Evolutionary conservation across 2,888 invertebrate genomes (phyloP).

Genomic region (Orchestes rusci): DNA sequence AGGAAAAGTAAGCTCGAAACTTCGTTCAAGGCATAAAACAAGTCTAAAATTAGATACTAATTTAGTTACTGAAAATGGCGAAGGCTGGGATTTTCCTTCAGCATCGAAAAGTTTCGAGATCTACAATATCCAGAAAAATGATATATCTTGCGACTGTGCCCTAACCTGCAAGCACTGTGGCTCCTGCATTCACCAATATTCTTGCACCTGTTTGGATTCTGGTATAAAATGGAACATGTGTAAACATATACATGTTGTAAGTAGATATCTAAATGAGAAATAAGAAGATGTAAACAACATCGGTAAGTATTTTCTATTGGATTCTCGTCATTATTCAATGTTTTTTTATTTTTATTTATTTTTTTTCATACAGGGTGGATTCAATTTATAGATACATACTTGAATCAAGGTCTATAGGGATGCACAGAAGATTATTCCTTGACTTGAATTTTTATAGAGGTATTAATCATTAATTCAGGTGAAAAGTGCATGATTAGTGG

Average conservation of each 20-base stretch:
- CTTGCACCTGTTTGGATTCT: conserved; percentile 18
- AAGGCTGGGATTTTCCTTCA: conserved; percentile 13
- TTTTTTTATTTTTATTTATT: too few species aligned
- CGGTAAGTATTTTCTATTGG: too few species aligned
- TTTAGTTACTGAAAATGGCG: conserved; percentile 4
- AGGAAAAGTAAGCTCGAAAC: conserved; percentile 26
- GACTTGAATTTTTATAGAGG: too few species aligned
- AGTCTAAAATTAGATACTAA: conserved; percentile 4
- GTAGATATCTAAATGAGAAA: not conserved
- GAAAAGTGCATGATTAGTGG: too few species aligned
- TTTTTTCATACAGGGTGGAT: too few species aligned
- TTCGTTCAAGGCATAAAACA: conserved; percentile 13
- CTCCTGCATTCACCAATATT: conserved; percentile 17
- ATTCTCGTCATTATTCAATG: too few species aligned
- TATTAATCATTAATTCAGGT: too few species aligned
- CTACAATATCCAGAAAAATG: conserved; percentile 7
- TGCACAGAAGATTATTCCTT: too few species aligned
- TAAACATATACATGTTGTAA: conserved; percentile 6
- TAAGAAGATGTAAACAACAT: too few species aligned
- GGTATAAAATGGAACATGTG: conserved; percentile 1
- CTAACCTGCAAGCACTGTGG: conserved; percentile 14
- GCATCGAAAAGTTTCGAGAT: conserved; percentile 2
- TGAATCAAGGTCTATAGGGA: too few species aligned
- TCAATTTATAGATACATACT: too few species aligned
- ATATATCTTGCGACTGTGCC: conserved; percentile 14